phyloP scores from a whole-genome alignment of 2,797 vertebrate species.

The Tarsius wallacei region DNA sequence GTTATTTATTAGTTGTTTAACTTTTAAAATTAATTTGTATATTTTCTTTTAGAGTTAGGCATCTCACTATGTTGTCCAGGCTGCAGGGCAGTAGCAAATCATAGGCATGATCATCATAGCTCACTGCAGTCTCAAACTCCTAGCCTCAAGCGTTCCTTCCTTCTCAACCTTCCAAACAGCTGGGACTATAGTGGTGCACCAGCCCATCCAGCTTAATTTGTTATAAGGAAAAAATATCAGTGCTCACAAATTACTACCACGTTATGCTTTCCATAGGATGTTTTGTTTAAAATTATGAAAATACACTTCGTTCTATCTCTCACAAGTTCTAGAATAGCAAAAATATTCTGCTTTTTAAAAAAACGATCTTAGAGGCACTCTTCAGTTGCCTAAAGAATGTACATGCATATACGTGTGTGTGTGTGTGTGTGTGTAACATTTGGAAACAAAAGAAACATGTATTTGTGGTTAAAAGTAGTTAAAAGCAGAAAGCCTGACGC shows the following conservation, averaged over 20 bases:
- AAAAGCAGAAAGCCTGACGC: slow-evolving; percentile 13
- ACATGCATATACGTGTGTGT: background rate
- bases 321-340: background rate
- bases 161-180: background rate
- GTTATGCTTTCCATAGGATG: background rate
- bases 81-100: background rate
- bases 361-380: background rate
- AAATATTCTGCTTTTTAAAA: background rate
- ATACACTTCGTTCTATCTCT: background rate
- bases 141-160: background rate
- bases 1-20: background rate
- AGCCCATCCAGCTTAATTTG: background rate
- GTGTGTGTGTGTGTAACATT: background rate
- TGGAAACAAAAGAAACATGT: background rate
- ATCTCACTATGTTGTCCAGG: background rate
- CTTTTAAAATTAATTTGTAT: background rate
- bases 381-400: background rate
- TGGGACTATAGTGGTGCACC: background rate
- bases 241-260: background rate
- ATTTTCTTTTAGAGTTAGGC: background rate
- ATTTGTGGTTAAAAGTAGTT: slow-evolving; percentile 23
- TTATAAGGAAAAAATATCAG: slow-evolving; percentile 31
- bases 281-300: background rate
- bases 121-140: background rate
- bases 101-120: background rate